These are phyloP conservation scores for Chloroceryle inda DNA, from an alignment of 2,797 vertebrate genomes.

Conservation along the genomic window DNA sequence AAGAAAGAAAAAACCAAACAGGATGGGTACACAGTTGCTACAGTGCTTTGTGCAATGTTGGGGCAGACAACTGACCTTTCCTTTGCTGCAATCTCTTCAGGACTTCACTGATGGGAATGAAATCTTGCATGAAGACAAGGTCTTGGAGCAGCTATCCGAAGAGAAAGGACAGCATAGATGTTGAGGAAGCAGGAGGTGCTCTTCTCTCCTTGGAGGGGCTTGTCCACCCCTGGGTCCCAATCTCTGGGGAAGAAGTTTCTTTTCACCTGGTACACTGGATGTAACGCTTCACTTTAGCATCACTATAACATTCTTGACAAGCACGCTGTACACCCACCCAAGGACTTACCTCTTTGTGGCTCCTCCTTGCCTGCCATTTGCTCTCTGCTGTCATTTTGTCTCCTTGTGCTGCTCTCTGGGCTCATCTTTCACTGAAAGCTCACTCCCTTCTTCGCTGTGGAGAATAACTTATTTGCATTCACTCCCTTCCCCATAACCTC, in stretches of 20 bases:
- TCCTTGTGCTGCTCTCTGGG: neutral
- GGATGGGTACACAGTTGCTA: neutral
- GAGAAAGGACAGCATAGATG: neutral
- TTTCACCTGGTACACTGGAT: neutral
- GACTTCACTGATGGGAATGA: neutral
- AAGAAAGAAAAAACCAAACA: neutral
- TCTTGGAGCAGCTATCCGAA: neutral
- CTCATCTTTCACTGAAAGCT: neutral
- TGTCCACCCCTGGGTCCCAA: neutral
- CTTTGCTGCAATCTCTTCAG: neutral
- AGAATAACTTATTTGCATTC: neutral
- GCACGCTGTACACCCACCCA: rapidly evolving
- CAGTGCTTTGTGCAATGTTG: neutral
- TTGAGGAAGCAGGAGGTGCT: neutral
- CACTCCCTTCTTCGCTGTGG: neutral
- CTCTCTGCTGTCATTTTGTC: neutral
- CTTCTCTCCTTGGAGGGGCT: neutral
- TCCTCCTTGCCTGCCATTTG: neutral
- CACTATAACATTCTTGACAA: neutral
- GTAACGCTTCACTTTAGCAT: neutral
- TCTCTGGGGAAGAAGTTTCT: neutral
- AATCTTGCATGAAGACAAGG: neutral
- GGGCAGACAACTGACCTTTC: neutral
- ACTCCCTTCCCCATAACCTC: neutral
- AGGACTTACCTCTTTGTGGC: neutral